A percentile compares a stretch with the other conserved stretches of the same genome.
Evolutionary conservation across 2,113 vertebrate species (phyloP).

Genomic region (Pelmatolapia mariae): DNA sequence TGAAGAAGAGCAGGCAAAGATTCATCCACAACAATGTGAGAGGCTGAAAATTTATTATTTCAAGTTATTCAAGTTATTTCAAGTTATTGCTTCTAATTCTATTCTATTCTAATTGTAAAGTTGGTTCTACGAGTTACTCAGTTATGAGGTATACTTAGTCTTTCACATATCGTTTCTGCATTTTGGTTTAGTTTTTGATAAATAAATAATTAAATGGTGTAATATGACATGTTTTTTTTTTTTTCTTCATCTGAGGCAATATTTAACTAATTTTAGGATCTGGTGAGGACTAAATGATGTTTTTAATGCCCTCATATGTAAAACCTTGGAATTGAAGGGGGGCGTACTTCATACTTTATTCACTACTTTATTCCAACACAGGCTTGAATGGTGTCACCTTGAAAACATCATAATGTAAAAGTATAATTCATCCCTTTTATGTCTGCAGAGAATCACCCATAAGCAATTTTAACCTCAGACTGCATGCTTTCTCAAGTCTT

Average conservation of each 20-base stretch:
- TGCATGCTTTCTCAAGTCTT: neutral
- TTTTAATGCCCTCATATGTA: neutral
- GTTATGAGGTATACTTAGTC: neutral
- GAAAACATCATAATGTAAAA: neutral
- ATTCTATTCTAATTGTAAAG: neutral
- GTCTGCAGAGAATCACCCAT: neutral
- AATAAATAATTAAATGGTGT: neutral
- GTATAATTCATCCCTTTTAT: neutral
- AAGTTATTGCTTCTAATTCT: neutral
- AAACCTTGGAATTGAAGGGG: neutral
- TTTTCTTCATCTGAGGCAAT: neutral
- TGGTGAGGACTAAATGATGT: fast-evolving
- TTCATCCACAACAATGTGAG: neutral
- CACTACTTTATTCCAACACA: neutral
- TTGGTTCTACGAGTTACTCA: neutral
- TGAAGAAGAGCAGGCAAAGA: neutral
- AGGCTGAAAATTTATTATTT: fast-evolving
- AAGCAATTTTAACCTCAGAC: neutral
- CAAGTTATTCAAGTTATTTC: neutral
- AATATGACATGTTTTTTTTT: neutral
- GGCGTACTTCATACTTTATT: neutral
- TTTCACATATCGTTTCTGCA: neutral
- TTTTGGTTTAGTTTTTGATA: neutral
- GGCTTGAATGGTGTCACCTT: neutral
- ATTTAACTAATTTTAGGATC: neutral